Base-by-base conservation (phyloP, 2,797 vertebrate genomes). In the Poecilia gillii region DNA sequence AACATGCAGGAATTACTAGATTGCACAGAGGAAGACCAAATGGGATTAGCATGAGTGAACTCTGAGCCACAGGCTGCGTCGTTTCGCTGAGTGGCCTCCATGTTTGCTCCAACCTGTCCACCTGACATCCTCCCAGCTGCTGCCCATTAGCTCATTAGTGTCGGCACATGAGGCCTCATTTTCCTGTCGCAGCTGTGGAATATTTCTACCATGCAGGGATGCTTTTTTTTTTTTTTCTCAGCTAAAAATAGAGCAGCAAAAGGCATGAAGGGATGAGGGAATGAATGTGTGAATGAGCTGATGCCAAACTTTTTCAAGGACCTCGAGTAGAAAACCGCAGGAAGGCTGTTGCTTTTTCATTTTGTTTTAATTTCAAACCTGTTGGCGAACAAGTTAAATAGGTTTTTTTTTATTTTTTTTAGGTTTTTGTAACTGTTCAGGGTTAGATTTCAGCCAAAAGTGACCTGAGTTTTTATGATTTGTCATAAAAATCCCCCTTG, bases 11-110 rank as follows among this genome's bases (percentile, higher is more conserved):
- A 89, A 75, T 9, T 66, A 66, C 72, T 53, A 43, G 66, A 73
- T 20, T 79, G 77, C 73, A 84, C 8, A 43, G 16, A 49, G 66
- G 81, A 18, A 71, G 71, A 55, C 41, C 39, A 33, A 14, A 76
- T 55, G 6, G 72, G 2, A 82, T 89, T 84, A 82, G 84, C 75
- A 91, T 90, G 89, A 93, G 93, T 94, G 89, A 85, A 90, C 80
- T 87, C 70, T 81, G 80, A 87, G 82, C 6, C 46, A 49, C 68
- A 45, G 72, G 33, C 43, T 51, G 25, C 11, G 78, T 47, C 53
- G 78, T 77, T 74, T 79, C 84, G 84, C 81, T 70, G 72, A 31
- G 47, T 76, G 39, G 2, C 62, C 70, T 53, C 45, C n/a, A 43
- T 53, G 75, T 0, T 33, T 49, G 79, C 6, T 4, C 3, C 16